Percentiles rank a stretch among this genome's conserved stretches.
These are phyloP conservation scores for Salmo trutta DNA, from an alignment of 2,797 vertebrate species.

Conservation along the genomic window DNA sequence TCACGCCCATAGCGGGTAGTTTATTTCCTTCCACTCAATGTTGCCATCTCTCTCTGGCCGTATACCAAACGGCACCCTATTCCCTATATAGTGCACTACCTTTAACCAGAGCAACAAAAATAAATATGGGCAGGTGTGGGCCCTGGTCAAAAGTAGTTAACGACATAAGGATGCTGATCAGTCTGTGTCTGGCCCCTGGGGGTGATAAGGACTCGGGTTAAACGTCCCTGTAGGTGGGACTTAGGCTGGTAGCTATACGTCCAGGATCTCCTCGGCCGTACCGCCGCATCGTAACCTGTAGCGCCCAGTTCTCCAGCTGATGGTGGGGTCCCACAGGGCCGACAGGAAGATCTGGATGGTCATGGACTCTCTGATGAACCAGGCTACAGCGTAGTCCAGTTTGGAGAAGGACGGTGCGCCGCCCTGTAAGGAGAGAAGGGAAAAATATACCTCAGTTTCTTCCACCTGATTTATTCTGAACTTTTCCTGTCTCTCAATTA, in stretches of 20 bases:
- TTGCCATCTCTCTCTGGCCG: background rate
- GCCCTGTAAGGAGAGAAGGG: conserved; percentile 72
- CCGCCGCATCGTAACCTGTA: conserved; percentile 95
- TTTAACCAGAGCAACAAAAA: background rate
- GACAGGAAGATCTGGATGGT: conserved; percentile 97
- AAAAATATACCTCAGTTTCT: background rate
- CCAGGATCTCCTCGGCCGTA: conserved; percentile 95
- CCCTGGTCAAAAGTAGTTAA: background rate
- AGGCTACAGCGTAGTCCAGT: conserved; percentile 96
- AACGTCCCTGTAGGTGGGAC: no score
- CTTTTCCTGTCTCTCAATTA: no score
- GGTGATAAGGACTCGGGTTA: background rate
- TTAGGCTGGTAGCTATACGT: conserved; percentile 79
- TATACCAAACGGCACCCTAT: background rate
- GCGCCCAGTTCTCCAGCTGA: conserved; percentile 96
- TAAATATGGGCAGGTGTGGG: background rate
- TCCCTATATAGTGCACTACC: background rate
- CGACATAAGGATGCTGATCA: background rate
- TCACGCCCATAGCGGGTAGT: conserved; percentile 44
- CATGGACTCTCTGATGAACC: conserved; percentile 99
- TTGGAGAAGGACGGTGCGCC: conserved; percentile 91
- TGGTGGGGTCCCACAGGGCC: conserved; percentile 95
- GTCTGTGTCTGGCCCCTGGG: background rate
- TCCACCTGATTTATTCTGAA: background rate
- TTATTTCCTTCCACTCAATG: conserved; percentile 40